Evolutionary conservation across 92 coral and sea anemone species (phyloP).

Genomic region (Porites evermanni): DNA sequence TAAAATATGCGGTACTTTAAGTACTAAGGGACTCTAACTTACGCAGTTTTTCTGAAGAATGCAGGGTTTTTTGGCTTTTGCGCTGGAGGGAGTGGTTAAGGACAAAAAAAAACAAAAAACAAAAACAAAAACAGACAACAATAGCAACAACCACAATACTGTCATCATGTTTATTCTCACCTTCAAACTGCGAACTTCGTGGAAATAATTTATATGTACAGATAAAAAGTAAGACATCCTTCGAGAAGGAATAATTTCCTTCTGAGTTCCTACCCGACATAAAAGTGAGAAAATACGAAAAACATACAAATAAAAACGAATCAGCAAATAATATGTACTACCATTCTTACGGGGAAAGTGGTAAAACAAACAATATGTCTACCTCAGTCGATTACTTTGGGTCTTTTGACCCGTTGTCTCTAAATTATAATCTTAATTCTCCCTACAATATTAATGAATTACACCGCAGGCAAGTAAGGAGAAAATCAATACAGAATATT

Average conservation of each 20-base stretch:
- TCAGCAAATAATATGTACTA: background rate
- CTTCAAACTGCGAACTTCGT: background rate
- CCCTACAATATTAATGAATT: background rate
- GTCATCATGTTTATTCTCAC: background rate
- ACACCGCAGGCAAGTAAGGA: background rate
- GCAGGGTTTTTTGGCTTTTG: too few relatives aligned
- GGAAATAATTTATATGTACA: conserved; percentile 33
- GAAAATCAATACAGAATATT: background rate
- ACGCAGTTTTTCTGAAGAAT: too few relatives aligned
- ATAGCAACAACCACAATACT: background rate
- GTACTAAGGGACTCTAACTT: too few relatives aligned
- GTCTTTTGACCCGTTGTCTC: background rate
- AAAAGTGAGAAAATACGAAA: background rate
- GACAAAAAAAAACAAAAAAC: background rate
- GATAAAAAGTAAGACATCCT: background rate
- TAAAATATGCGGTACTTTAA: too few relatives aligned
- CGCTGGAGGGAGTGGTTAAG: too few relatives aligned
- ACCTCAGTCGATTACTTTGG: background rate
- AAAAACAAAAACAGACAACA: background rate
- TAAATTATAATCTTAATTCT: background rate
- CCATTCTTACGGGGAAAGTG: too few relatives aligned
- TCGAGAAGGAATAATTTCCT: background rate
- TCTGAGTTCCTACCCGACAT: background rate
- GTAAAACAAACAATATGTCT: background rate
- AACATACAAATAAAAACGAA: too few relatives aligned